phyloP scores from a whole-genome alignment of 2,797 vertebrate species.

The Meriones psammophilus region DNA sequence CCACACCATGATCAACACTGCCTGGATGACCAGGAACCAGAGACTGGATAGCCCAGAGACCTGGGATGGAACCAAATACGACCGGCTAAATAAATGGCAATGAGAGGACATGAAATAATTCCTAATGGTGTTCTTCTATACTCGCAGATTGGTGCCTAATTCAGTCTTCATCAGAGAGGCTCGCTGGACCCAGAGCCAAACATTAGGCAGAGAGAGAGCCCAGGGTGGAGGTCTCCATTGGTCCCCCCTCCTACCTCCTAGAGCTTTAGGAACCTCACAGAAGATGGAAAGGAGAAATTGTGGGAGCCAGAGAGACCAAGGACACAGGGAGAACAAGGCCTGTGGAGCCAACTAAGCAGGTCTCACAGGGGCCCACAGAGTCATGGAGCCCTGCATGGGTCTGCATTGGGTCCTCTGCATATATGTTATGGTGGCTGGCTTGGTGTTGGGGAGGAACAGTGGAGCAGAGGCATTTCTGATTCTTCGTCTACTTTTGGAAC shows the following conservation, averaged over 20 bases:
- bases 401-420: neutral
- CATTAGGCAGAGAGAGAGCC: neutral
- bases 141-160: neutral
- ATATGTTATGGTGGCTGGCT: neutral
- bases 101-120: no score
- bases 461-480: neutral
- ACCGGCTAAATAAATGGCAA: neutral
- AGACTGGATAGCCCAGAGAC: neutral
- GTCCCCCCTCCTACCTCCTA: neutral
- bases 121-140: neutral
- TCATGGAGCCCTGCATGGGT: neutral
- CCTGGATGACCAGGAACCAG: neutral
- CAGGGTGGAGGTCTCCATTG: neutral
- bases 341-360: neutral
- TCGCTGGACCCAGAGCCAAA: neutral
- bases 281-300: neutral
- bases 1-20: no score
- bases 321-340: neutral
- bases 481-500: neutral
- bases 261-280: neutral
- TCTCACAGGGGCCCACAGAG: neutral
- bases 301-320: neutral
- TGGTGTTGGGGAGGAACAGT: neutral
- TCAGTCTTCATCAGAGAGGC: neutral
- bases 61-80: neutral